These are phyloP conservation scores for Onychomys torridus DNA, from an alignment of 2,797 vertebrate species.

Conservation along the genomic window DNA sequence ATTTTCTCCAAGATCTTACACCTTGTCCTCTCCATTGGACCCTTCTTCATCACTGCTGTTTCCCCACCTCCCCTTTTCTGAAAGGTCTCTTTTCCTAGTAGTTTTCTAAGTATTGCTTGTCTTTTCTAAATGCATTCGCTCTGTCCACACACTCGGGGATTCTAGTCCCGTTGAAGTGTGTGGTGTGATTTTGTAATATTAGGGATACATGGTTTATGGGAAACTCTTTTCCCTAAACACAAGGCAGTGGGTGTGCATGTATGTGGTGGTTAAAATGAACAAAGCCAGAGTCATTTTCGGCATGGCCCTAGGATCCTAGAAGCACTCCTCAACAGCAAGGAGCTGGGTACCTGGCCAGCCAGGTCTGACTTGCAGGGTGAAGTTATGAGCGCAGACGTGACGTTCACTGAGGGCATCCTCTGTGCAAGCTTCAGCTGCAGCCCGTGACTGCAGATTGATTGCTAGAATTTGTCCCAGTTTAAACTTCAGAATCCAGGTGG, in stretches of 20 bases:
- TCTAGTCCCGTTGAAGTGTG: background rate
- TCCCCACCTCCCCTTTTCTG: background rate
- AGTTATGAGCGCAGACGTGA: background rate
- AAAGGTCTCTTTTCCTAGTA: background rate
- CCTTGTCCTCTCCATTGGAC: background rate
- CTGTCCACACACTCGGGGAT: background rate
- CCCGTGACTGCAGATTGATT: background rate
- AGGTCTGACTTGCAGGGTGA: background rate
- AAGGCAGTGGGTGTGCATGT: background rate
- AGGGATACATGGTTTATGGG: background rate
- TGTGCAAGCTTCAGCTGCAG: background rate
- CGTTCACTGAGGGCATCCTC: background rate
- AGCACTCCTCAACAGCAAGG: background rate
- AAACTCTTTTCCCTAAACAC: background rate
- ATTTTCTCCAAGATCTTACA: background rate
- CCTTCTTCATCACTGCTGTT: background rate
- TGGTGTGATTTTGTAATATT: background rate
- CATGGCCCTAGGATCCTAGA: background rate
- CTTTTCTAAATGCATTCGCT: background rate
- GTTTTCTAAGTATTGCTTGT: background rate
- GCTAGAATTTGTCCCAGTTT: background rate
- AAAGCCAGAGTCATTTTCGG: background rate
- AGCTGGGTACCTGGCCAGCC: background rate
- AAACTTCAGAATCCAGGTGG: background rate
- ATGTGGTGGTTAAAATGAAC: slow-evolving; percentile 1